A percentile compares a stretch with the other conserved stretches of the same genome.
phyloP scores from a whole-genome alignment of 1,140 invertebrate genomes.

The Spodoptera litura region DNA sequence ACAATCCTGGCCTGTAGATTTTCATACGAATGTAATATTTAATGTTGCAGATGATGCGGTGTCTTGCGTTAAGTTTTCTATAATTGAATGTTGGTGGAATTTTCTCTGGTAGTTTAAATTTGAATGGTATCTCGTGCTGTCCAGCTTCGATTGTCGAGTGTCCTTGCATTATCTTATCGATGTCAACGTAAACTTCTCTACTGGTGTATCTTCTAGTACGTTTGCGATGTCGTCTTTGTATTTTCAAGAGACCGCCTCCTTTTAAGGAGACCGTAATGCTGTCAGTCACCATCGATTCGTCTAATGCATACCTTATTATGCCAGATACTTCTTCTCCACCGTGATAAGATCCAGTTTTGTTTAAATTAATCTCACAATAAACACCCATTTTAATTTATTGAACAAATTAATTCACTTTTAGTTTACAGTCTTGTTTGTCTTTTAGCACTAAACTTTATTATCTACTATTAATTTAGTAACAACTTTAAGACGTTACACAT shows the following conservation, averaged over 20 bases:
- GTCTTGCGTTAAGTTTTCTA: slow-evolving; percentile 3
- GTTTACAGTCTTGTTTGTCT: too few species aligned
- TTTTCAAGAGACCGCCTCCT: slow-evolving; percentile 55
- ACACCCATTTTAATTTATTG: slow-evolving; percentile 52
- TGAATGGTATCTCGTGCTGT: slow-evolving; percentile 56
- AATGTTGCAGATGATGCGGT: slow-evolving; percentile 52
- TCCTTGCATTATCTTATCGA: slow-evolving; percentile 9
- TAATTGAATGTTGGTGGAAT: slow-evolving; percentile 56
- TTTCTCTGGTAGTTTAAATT: slow-evolving; percentile 54
- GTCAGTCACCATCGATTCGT: slow-evolving; percentile 52
- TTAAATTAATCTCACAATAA: slow-evolving; percentile 60
- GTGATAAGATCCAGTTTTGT: slow-evolving; percentile 54
- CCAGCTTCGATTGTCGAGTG: slow-evolving; percentile 45
- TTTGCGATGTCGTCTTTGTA: slow-evolving; percentile 42
- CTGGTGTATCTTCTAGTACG: neutral
- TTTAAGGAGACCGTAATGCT: slow-evolving; percentile 60
- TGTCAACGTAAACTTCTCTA: slow-evolving; percentile 44
- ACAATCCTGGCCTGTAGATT: slow-evolving; percentile 57
- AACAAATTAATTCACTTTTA: too few species aligned
- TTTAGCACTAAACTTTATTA: too few species aligned
- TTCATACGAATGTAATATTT: slow-evolving; percentile 58
- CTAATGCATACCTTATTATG: slow-evolving; percentile 56
- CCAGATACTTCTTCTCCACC: slow-evolving; percentile 58
- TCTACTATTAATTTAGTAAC: too few species aligned
- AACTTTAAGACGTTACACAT: too few species aligned